Evolutionary conservation across 1,140 invertebrate species (phyloP), one percentile per base, ranked within the genome.

Genomic region (Sipha flava): DNA sequence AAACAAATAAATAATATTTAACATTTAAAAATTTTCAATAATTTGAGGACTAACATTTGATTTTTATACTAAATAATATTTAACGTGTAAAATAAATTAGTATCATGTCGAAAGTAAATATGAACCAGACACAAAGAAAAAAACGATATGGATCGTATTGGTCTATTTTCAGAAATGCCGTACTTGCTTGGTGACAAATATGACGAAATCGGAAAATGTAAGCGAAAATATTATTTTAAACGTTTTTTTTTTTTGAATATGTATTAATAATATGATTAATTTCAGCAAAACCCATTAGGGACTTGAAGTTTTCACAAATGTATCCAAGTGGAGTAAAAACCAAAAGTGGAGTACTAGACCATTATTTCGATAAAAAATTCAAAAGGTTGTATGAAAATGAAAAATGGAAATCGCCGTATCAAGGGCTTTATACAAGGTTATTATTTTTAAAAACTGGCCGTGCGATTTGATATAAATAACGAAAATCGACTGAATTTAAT

Each of bases 241-340:
- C 43, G 9, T 3, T 18, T 21, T 18, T 21, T 0, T 16, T 43
- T 40, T 43, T 43, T 21, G 23, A 26, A 66, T 6, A 43, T 40
- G 21, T 66, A 66, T 5, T 23, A 26, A 26, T 26, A 23, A 40
- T 0, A 66, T 66, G 0, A 21, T 23, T 5, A 45, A 2, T 7
- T 70, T 2, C 3, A 72, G 66, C 18, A n/a, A 14, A 49, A 14
- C 18, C 14, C 49, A 6, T 72, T 29, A 47, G 68, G 14, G 68
- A 72, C n/a, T 34, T 72, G 45, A 72, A 72, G 31, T 49, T 49
- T 16, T 72, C 68, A 21, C 68, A 72, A 49, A 72, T 72, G 68
- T 72, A 47, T 47, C 43, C 68, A 37, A 18, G 26, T n/a, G 31
- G 23, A 5, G 18, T 72, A 29, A 72, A 72, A 72, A 72, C 68